Base-by-base conservation (phyloP, 2,113 vertebrate species). In the Rhinichthys klamathensis region DNA sequence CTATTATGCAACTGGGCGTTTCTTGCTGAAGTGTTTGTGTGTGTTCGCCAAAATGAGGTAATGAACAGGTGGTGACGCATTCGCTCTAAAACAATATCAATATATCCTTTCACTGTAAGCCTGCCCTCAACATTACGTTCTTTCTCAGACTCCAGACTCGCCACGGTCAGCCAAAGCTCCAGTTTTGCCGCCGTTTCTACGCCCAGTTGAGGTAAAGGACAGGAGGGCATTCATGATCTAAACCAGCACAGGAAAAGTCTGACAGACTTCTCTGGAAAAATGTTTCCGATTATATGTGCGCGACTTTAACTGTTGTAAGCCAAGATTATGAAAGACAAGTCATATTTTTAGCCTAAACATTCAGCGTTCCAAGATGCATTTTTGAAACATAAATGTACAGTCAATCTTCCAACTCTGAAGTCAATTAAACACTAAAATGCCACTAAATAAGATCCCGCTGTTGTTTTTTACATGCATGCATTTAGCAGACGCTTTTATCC, bases 71-170 rank as follows among this genome's bases (percentile, higher is more conserved):
- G 73, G 44, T 44, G 73, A 78, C 51, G 27, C 61, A 76, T 75
- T 60, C 32, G n/a, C 65, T 78, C 60, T 72, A 79, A 85, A 85
- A 80, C 65, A 85, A 85, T 85, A 78, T 67, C 16, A 54, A 80
- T 85, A 78, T 41, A 79, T 85, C 84, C 84, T 80, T 85, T 78
- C 84, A 65, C 75, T 49, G 44, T 38, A 73, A 69, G 49, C 72
- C 41, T 54, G 7, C 41, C 41, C 56, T 70, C 54, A 25, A 44
- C 78, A 58, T 86, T 32, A 65, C 60, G 25, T n/a, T 74, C 23
- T 23, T 35, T 74, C 81, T 74, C 72, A 69, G 60, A 69, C 63
- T 54, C 61, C 72, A 78, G 73, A 69, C 49, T 54, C 60, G 30
- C 23, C 83, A 76, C 70, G 35, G 41, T 70, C 70, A 75, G 76